A percentile compares a stretch with the other conserved stretches of the same genome.
phyloP scores from a whole-genome alignment of 92 coral and sea anemone species.

The Epizoanthus fatuus region DNA sequence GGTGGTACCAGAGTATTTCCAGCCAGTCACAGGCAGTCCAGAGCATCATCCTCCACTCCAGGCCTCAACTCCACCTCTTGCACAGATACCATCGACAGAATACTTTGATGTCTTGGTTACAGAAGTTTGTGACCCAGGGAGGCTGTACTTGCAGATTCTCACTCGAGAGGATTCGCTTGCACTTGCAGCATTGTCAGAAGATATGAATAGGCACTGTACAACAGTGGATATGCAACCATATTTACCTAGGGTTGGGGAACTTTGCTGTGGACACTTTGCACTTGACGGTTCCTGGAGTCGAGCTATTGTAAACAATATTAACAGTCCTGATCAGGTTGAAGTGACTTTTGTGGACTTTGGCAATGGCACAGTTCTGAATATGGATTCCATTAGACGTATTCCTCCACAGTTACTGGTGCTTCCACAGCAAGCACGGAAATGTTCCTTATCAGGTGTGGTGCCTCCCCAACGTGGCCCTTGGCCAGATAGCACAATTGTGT shows the following conservation, averaged over 20 bases:
- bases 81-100: slow-evolving; percentile 45
- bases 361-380: slow-evolving; percentile 54
- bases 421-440: slow-evolving; percentile 77
- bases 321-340: slow-evolving; percentile 44
- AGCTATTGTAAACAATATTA: slow-evolving; percentile 69
- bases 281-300: slow-evolving; percentile 81
- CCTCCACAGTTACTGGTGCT: slow-evolving; percentile 61
- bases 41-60: background rate
- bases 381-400: slow-evolving; percentile 56
- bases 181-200: slow-evolving; percentile 63
- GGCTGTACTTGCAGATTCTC: slow-evolving; percentile 70
- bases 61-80: slow-evolving; percentile 54
- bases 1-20: no score
- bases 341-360: slow-evolving; percentile 90
- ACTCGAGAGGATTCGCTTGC: slow-evolving; percentile 58
- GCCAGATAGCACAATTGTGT: slow-evolving; percentile 54
- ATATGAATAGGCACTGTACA: slow-evolving; percentile 66
- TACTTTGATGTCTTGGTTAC: slow-evolving; percentile 58
- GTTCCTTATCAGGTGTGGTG: slow-evolving; percentile 62
- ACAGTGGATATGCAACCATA: slow-evolving; percentile 58
- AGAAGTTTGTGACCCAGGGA: slow-evolving; percentile 65
- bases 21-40: no score
- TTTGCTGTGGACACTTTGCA: slow-evolving; percentile 76
- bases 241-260: slow-evolving; percentile 69
- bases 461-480: slow-evolving; percentile 34